Percentiles rank a stretch among this genome's conserved stretches.
These are phyloP conservation scores for Procavia capensis DNA, from an alignment of 2,113 vertebrate species.

Conservation along the genomic window DNA sequence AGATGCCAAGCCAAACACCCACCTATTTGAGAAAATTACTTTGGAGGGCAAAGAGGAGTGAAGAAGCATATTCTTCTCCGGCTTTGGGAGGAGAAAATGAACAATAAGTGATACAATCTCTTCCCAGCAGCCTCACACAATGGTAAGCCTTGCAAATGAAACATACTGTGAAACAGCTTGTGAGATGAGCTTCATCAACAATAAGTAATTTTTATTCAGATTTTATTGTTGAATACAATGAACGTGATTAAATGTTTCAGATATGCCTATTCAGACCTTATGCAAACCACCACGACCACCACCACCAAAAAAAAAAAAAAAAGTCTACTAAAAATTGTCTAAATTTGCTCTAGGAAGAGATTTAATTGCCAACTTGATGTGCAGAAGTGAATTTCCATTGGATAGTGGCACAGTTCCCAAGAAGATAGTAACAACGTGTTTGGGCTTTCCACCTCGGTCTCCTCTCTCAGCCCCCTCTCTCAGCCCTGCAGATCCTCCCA, in stretches of 20 bases:
- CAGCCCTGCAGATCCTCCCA: background rate
- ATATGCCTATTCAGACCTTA: slow-evolving; percentile 83
- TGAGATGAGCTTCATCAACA: slow-evolving; percentile 87
- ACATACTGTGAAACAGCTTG: slow-evolving; percentile 89
- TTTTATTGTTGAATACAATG: slow-evolving; percentile 88
- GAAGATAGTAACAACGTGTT: slow-evolving; percentile 16
- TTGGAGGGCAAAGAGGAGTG: slow-evolving; percentile 6
- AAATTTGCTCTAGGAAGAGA: slow-evolving; percentile 70
- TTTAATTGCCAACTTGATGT: slow-evolving; percentile 50
- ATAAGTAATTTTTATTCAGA: slow-evolving; percentile 89
- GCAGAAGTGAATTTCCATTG: slow-evolving; percentile 52
- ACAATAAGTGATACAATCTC: slow-evolving; percentile 82
- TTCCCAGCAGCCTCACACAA: slow-evolving; percentile 79
- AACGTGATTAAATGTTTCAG: slow-evolving; percentile 88
- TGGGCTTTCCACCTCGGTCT: background rate
- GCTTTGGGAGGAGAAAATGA: slow-evolving; percentile 77
- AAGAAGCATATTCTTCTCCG: slow-evolving; percentile 65
- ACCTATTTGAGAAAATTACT: slow-evolving; percentile 49
- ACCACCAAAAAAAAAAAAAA: slow-evolving; percentile 26
- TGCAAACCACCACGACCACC: slow-evolving; percentile 77
- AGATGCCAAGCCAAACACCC: slow-evolving; percentile 10
- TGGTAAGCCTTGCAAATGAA: slow-evolving; percentile 82
- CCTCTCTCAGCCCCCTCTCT: slow-evolving; percentile 6
- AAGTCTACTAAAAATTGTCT: slow-evolving; percentile 69
- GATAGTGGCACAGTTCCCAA: background rate